Percentiles rank a stretch among this genome's conserved stretches.
Conservation (phyloP, 2,797 vertebrate genomes). For the Aulostomus chinensis region DNA sequence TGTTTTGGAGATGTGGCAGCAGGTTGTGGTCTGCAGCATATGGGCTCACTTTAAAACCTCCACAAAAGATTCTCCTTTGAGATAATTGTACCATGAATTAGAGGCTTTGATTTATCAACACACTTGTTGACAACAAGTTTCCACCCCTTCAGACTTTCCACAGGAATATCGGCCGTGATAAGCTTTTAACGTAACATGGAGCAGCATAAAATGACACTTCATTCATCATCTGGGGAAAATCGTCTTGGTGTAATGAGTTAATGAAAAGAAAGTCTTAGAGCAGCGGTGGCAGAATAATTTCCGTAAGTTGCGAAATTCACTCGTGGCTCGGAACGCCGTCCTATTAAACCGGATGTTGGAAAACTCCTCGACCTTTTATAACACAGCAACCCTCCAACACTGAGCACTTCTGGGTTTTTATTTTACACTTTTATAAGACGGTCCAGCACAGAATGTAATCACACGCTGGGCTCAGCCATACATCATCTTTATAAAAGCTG, state of each 20-base stretch:
- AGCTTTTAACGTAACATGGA: conserved; percentile 29
- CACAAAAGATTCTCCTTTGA: conserved; percentile 53
- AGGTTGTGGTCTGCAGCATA: conserved; percentile 71
- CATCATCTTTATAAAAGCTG: conserved; percentile 27
- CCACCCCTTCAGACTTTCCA: conserved; percentile 60
- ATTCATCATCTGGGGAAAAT: conserved; percentile 47
- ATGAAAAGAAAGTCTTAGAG: conserved; percentile 28
- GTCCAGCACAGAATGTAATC: conserved; percentile 50
- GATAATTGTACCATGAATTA: conserved; percentile 68
- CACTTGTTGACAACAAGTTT: conserved; percentile 59
- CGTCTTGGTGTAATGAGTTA: conserved; percentile 34
- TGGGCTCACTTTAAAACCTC: conserved; percentile 69
- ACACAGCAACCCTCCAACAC: neutral
- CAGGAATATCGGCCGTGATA: conserved; percentile 36
- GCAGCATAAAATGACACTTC: conserved; percentile 27
- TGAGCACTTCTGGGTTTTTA: too few species aligned
- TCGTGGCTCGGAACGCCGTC: conserved; percentile 19
- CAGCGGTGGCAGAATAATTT: conserved; percentile 41
- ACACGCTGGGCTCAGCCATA: conserved; percentile 50
- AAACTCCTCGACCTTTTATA: conserved; percentile 53
- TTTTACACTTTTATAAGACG: conserved; percentile 44
- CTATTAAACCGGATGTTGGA: conserved; percentile 49
- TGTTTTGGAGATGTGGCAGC: conserved; percentile 66
- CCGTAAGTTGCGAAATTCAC: conserved; percentile 36
- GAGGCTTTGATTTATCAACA: conserved; percentile 62